Evolutionary conservation across 2,113 vertebrate species (phyloP).

Genomic region (Gymnarchus niloticus): DNA sequence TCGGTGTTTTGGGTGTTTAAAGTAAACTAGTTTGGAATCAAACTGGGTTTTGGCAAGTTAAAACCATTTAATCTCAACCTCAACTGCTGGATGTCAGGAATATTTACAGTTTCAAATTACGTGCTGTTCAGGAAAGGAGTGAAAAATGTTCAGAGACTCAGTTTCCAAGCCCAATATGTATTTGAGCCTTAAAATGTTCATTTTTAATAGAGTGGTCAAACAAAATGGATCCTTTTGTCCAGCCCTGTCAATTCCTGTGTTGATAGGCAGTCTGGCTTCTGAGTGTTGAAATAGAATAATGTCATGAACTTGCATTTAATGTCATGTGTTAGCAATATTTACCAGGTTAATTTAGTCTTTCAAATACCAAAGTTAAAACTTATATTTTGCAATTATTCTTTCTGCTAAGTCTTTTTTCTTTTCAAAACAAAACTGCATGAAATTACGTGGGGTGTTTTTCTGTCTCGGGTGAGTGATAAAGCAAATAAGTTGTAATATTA

Average conservation of each 20-base stretch:
- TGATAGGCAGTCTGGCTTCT: background rate
- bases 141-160: background rate
- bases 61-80: conserved; percentile 17
- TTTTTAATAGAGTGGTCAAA: background rate
- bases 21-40: too few species aligned
- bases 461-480: background rate
- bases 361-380: background rate
- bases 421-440: background rate
- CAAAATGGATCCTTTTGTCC: background rate
- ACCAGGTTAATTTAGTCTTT: background rate
- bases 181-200: background rate
- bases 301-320: background rate
- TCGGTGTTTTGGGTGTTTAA: too few species aligned
- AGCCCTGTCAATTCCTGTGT: background rate
- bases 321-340: background rate
- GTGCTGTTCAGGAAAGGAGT: too few species aligned
- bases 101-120: conserved; percentile 44
- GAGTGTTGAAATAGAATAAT: background rate
- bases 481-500: background rate
- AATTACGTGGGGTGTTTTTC: background rate
- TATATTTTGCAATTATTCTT: background rate
- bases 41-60: background rate
- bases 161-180: background rate
- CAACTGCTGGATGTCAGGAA: conserved; percentile 35
- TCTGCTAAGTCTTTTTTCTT: background rate